These are phyloP conservation scores for Dreissena rostriformis DNA, from an alignment of 1,140 invertebrate genomes.

Conservation along the genomic window DNA sequence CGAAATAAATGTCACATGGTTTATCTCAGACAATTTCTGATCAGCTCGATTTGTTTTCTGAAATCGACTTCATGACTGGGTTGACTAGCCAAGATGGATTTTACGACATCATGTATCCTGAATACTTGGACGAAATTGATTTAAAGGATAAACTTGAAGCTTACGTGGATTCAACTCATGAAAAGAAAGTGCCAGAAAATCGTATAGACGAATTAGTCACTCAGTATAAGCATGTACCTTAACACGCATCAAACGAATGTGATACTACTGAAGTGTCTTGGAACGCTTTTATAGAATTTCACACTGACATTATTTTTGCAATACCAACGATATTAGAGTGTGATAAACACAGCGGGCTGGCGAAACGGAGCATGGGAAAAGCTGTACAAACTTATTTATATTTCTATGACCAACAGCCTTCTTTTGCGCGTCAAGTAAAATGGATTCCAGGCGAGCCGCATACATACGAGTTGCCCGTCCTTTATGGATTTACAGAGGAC, in stretches of 20 bases:
- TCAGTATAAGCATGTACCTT: too few relatives aligned
- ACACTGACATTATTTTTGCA: too few relatives aligned
- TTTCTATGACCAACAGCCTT: slow-evolving; percentile 8
- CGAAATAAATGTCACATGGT: neutral
- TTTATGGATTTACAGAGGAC: slow-evolving; percentile 27
- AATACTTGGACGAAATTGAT: neutral
- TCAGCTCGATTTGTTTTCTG: slow-evolving; percentile 22
- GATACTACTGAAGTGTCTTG: too few relatives aligned
- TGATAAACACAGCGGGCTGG: neutral
- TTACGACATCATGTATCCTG: neutral
- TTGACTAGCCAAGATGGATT: slow-evolving; percentile 35
- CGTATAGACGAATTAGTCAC: neutral
- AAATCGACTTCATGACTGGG: slow-evolving; percentile 34
- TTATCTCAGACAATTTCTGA: neutral
- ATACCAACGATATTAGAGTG: neutral
- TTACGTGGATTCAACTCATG: neutral
- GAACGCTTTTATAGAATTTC: neutral
- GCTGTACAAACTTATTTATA: slow-evolving; percentile 26
- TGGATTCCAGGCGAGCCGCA: slow-evolving; percentile 30
- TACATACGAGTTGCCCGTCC: slow-evolving; percentile 13
- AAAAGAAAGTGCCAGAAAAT: neutral
- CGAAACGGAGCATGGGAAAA: neutral
- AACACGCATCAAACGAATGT: too few relatives aligned
- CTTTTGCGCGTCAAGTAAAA: neutral
- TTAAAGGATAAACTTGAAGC: neutral